Conservation (phyloP, 2,797 vertebrate species). For the Thaleichthys pacificus region DNA sequence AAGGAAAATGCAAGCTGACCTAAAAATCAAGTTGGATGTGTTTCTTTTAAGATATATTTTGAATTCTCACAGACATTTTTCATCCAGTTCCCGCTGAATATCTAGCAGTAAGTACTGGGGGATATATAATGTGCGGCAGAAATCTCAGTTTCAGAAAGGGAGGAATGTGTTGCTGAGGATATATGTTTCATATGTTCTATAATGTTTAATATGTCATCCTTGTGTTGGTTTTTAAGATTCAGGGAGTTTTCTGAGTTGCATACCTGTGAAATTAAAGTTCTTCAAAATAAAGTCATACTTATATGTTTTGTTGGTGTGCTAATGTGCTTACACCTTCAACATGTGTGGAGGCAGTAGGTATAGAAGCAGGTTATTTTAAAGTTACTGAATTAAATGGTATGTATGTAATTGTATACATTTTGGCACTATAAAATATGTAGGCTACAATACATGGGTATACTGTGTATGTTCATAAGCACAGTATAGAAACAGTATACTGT, state of each 20-base stretch:
- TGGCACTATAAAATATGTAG: too few species aligned
- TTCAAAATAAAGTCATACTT: not conserved
- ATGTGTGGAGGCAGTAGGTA: not conserved
- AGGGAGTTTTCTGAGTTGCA: not conserved
- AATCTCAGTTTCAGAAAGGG: too few species aligned
- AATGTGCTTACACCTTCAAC: not conserved
- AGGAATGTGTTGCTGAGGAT: too few species aligned
- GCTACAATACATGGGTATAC: too few species aligned
- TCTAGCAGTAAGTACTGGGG: not conserved
- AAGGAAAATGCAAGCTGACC: slow-evolving; percentile 22
- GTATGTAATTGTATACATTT: too few species aligned
- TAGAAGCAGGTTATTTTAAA: not conserved
- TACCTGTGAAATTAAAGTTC: not conserved
- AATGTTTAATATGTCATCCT: not conserved
- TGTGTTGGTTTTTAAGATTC: not conserved
- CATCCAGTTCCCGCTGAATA: not conserved
- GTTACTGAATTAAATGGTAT: not conserved
- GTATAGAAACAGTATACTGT: too few species aligned
- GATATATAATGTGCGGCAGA: too few species aligned
- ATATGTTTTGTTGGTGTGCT: not conserved
- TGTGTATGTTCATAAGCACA: too few species aligned
- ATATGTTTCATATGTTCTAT: too few species aligned
- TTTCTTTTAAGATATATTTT: not conserved
- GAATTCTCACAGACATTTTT: not conserved
- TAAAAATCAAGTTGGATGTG: not conserved